A percentile compares a stretch with the other conserved stretches of the same genome.
phyloP scores from a whole-genome alignment of 1,140 invertebrate genomes.

The Hetaerina americana region DNA sequence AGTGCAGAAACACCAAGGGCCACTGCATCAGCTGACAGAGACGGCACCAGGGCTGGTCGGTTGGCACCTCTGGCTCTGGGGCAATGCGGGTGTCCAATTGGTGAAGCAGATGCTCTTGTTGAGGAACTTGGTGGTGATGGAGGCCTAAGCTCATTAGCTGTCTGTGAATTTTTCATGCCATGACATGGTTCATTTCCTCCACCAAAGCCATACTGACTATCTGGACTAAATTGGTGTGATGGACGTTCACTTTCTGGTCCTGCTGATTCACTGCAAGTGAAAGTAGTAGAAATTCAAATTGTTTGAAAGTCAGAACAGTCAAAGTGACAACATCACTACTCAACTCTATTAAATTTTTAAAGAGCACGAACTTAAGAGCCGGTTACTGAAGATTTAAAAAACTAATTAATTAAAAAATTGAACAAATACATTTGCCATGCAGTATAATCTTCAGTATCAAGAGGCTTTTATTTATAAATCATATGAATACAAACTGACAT shows the following conservation, averaged over 20 bases:
- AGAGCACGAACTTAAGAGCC: too few relatives aligned
- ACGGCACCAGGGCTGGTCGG: background rate
- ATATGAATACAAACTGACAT: too few relatives aligned
- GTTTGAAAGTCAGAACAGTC: too few relatives aligned
- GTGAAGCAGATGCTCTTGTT: background rate
- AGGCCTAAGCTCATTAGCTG: background rate
- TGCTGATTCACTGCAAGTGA: conserved; percentile 18
- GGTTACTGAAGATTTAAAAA: too few relatives aligned
- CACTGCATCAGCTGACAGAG: background rate
- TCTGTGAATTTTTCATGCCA: background rate
- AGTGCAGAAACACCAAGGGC: background rate
- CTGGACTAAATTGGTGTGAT: conserved; percentile 30
- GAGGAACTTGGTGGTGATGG: background rate
- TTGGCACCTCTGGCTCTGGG: background rate
- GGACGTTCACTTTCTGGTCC: background rate
- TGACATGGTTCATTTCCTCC: background rate
- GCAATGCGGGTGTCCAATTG: background rate
- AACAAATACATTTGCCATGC: too few relatives aligned
- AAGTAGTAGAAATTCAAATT: conserved; percentile 7
- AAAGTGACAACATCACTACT: too few relatives aligned
- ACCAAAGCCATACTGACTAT: conserved; percentile 52
- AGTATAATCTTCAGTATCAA: too few relatives aligned
- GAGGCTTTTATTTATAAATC: too few relatives aligned
- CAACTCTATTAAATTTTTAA: background rate
- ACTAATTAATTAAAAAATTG: too few relatives aligned